phyloP scores from a whole-genome alignment of 1,140 invertebrate species.

The Neodiprion lecontei region DNA sequence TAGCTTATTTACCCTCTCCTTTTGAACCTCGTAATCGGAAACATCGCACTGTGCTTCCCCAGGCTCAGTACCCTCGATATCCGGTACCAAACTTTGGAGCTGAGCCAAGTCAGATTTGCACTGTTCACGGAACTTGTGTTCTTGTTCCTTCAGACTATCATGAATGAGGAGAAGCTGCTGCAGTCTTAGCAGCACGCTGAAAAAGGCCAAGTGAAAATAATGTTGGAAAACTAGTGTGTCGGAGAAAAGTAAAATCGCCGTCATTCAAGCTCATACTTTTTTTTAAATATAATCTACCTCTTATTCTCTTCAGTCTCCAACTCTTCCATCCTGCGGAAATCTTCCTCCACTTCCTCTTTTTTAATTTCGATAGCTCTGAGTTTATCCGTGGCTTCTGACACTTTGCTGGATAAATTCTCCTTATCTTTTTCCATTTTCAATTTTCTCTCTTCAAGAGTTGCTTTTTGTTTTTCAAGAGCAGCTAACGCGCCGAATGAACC shows the following conservation, averaged over 20 bases:
- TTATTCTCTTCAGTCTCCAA: conserved; percentile 61
- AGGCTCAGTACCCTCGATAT: conserved; percentile 48
- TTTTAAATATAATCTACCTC: conserved; percentile 47
- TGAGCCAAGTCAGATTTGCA: conserved; percentile 72
- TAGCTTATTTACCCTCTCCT: conserved; percentile 64
- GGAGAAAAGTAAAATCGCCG: not conserved
- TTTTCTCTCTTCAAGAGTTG: conserved; percentile 57
- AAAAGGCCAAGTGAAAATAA: conserved; percentile 30
- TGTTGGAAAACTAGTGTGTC: not conserved
- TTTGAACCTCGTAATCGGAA: conserved; percentile 67
- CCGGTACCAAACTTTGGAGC: conserved; percentile 67
- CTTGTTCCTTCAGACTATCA: conserved; percentile 77
- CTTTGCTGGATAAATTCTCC: conserved; percentile 46
- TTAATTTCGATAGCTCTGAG: conserved; percentile 38
- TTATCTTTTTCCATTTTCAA: conserved; percentile 56
- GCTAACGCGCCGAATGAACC: conserved; percentile 29
- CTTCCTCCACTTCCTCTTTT: conserved; percentile 41
- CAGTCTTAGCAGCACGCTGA: conserved; percentile 69
- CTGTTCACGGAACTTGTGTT: conserved; percentile 76
- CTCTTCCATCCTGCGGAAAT: conserved; percentile 57
- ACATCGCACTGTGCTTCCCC: conserved; percentile 42
- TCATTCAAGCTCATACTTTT: not conserved
- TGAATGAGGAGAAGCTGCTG: conserved; percentile 73
- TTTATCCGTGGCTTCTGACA: conserved; percentile 38
- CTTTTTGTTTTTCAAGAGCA: conserved; percentile 65